phyloP scores from a whole-genome alignment of 2,888 invertebrate genomes.

The Dromius quadrimaculatus region DNA sequence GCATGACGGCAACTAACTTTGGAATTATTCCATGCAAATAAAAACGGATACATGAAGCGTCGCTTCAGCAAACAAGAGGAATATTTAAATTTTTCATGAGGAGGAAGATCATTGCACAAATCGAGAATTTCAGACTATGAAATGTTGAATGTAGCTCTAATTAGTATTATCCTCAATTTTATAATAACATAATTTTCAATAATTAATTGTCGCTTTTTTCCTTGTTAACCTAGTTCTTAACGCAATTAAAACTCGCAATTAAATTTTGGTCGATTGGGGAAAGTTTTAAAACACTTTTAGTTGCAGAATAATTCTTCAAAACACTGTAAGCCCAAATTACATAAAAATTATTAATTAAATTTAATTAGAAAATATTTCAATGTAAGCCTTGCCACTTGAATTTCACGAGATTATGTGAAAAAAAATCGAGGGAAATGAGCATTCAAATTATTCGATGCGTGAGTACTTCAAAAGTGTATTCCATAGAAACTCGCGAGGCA shows the following conservation, averaged over 20 bases:
- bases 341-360: slow-evolving; percentile 41
- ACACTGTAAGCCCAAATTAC: slow-evolving; percentile 28
- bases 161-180: too few relatives aligned
- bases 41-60: slow-evolving; percentile 3
- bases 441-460: slow-evolving; percentile 17
- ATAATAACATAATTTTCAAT: too few relatives aligned
- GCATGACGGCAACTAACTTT: neutral
- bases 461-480: slow-evolving; percentile 16
- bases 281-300: neutral
- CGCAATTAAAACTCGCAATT: too few relatives aligned
- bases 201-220: too few relatives aligned
- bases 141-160: too few relatives aligned
- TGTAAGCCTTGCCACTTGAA: slow-evolving; percentile 25
- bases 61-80: slow-evolving; percentile 13
- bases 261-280: too few relatives aligned
- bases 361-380: slow-evolving; percentile 43
- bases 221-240: too few relatives aligned
- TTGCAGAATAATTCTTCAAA: slow-evolving; percentile 17
- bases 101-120: too few relatives aligned
- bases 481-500: slow-evolving; percentile 4
- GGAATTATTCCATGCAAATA: slow-evolving; percentile 20
- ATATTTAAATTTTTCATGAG: too few relatives aligned
- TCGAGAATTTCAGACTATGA: too few relatives aligned
- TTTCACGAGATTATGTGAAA: slow-evolving; percentile 40
- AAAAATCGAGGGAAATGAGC: slow-evolving; percentile 28